These are phyloP conservation scores for Xyliphius kryptos DNA, from an alignment of 2,113 vertebrate genomes.

Conservation along the genomic window DNA sequence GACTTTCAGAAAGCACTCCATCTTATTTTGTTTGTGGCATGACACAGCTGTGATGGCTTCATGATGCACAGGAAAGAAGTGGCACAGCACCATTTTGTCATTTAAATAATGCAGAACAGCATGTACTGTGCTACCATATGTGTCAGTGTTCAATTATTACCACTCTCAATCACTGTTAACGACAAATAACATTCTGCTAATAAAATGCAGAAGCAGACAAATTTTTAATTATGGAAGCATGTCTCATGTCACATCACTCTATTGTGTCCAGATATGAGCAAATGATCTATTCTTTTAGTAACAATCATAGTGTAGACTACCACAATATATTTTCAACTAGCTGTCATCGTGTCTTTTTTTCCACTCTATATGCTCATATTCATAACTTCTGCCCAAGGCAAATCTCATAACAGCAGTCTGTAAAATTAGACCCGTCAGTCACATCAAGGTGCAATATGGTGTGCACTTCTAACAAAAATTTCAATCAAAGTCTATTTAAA, in stretches of 20 bases:
- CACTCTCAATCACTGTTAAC: conserved; percentile 30
- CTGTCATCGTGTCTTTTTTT: conserved; percentile 11
- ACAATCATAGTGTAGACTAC: conserved; percentile 13
- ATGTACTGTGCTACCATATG: conserved; percentile 16
- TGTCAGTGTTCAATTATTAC: conserved; percentile 29
- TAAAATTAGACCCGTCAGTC: too few species aligned
- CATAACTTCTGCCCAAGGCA: conserved; percentile 18
- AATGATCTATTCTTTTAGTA: conserved; percentile 28
- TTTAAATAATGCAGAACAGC: conserved; percentile 38
- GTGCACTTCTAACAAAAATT: too few species aligned
- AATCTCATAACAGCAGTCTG: conserved; percentile 2
- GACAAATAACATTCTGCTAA: conserved; percentile 28
- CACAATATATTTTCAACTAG: conserved; percentile 16
- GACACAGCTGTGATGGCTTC: conserved; percentile 60
- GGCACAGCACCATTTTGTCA: conserved; percentile 13
- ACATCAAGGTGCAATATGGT: too few species aligned
- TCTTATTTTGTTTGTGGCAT: conserved; percentile 67
- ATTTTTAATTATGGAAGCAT: conserved; percentile 17
- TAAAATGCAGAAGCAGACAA: conserved; percentile 26
- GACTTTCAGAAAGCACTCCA: conserved; percentile 69
- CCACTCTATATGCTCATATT: conserved; percentile 11
- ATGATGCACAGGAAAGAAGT: conserved; percentile 38
- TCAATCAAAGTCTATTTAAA: too few species aligned
- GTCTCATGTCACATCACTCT: conserved; percentile 14
- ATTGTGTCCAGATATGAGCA: conserved; percentile 15